Conservation (phyloP, 2,797 vertebrate species). For the Spinus olivaceus region DNA sequence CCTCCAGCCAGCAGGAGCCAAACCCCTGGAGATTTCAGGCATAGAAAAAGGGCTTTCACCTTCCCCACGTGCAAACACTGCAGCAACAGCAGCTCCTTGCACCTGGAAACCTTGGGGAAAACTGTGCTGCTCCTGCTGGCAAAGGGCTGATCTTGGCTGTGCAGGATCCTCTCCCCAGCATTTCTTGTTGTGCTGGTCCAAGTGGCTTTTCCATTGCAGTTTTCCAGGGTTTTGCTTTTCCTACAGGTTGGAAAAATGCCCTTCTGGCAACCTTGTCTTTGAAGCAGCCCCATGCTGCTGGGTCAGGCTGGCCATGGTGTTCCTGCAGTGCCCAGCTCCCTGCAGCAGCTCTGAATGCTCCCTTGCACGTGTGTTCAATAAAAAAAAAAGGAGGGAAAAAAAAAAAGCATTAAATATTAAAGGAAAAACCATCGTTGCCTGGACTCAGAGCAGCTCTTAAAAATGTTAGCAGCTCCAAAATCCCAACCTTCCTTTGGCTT, state of each 20-base stretch:
- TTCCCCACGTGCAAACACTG: background rate
- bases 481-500: background rate
- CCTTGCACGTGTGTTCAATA: background rate
- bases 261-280: slow-evolving; percentile 23
- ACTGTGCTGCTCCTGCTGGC: fast-evolving
- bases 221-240: background rate
- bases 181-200: background rate
- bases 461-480: background rate
- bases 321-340: background rate
- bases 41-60: background rate
- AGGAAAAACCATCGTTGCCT: background rate
- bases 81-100: background rate
- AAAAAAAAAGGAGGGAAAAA: background rate
- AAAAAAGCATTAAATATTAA: slow-evolving; percentile 8
- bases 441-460: background rate
- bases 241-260: background rate
- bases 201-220: background rate
- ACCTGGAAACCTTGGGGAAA: background rate
- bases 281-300: background rate
- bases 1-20: background rate
- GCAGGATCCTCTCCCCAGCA: background rate
- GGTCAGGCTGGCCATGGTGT: background rate
- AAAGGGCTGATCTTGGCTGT: background rate
- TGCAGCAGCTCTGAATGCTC: background rate
- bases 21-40: background rate